These are phyloP conservation scores for Marasmarcha lunaedactyla DNA, from an alignment of 2,888 invertebrate species.

Conservation along the genomic window DNA sequence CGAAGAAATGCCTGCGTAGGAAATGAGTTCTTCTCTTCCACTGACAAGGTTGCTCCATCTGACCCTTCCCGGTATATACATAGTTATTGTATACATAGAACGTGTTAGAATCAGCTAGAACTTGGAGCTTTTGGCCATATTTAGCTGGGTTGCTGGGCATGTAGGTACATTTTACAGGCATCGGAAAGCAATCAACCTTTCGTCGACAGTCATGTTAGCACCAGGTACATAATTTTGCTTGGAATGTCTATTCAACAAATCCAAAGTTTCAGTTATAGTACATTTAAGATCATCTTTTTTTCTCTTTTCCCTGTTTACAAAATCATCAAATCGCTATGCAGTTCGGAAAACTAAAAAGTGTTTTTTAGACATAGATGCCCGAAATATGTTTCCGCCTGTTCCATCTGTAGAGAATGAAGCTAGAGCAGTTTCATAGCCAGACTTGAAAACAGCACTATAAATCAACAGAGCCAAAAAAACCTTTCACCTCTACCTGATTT, in stretches of 20 bases:
- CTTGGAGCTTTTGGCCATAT: slow-evolving; percentile 12
- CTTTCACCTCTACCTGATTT: no score
- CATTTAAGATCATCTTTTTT: not conserved
- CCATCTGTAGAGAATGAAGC: not conserved
- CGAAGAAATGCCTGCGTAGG: slow-evolving; percentile 7
- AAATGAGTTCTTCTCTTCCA: slow-evolving; percentile 2
- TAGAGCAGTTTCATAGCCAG: no score
- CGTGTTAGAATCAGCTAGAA: slow-evolving; percentile 9
- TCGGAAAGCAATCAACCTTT: slow-evolving; percentile 11
- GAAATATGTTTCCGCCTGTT: not conserved
- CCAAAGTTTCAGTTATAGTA: no score
- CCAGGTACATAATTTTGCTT: slow-evolving; percentile 5
- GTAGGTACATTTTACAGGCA: slow-evolving; percentile 6
- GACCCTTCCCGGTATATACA: slow-evolving; percentile 7
- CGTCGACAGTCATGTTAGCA: slow-evolving; percentile 12
- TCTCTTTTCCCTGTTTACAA: not conserved
- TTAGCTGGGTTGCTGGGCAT: slow-evolving; percentile 11
- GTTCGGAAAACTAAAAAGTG: not conserved
- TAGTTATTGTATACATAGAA: slow-evolving; percentile 7
- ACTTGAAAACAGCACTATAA: no score
- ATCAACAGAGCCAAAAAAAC: no score
- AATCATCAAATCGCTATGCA: not conserved
- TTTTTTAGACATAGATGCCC: not conserved
- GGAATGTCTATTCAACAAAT: no score
- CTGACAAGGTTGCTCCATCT: slow-evolving; percentile 5